Conservation (phyloP, 1,140 invertebrate genomes). For the Nebria ingens region DNA sequence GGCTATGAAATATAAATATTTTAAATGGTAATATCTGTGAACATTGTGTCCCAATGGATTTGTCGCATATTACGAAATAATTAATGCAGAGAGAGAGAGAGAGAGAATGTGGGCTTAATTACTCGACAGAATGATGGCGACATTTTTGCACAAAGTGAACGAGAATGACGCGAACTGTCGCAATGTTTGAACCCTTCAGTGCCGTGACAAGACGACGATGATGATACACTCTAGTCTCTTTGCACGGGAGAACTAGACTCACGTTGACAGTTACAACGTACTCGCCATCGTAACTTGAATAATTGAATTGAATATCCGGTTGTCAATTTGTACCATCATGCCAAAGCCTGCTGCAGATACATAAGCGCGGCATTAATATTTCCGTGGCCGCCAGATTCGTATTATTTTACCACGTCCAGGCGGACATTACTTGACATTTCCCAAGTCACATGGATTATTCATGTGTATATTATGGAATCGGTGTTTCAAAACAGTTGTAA, state of each 20-base stretch:
- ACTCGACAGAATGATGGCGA: not conserved
- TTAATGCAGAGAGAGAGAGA: not conserved
- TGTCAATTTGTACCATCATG: slow-evolving; percentile 2
- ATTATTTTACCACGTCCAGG: no score
- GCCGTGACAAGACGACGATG: not conserved
- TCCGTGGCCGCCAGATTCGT: no score
- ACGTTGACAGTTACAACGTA: slow-evolving; percentile 15
- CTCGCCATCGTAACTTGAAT: slow-evolving; percentile 13
- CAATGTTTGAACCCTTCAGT: not conserved
- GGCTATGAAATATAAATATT: not conserved
- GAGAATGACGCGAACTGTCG: not conserved
- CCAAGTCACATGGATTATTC: no score
- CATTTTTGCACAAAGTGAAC: not conserved
- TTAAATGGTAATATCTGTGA: not conserved
- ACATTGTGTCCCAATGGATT: not conserved
- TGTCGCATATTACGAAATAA: not conserved
- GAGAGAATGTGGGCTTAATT: not conserved
- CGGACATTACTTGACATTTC: no score
- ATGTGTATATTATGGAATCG: no score
- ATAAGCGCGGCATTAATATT: not conserved
- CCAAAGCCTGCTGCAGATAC: not conserved
- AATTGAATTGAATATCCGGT: slow-evolving; percentile 1
- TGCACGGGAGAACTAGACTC: not conserved
- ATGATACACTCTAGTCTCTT: not conserved
- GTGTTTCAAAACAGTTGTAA: no score